Evolutionary conservation across 2,888 invertebrate genomes (phyloP), one percentile per base, ranked within the genome.

Genomic region (Drosophila colorata): DNA sequence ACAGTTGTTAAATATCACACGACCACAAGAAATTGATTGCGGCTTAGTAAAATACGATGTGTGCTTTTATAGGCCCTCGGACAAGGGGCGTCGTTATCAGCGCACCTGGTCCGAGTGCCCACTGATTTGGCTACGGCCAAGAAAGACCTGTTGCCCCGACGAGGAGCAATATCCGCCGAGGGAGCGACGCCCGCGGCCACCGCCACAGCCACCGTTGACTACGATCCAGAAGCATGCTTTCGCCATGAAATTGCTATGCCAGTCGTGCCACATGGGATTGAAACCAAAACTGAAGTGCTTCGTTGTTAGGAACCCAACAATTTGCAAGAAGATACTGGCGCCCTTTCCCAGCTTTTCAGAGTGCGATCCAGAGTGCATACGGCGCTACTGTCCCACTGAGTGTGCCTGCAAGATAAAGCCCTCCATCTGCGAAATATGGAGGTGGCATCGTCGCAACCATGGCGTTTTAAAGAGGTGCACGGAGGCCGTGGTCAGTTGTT

Each of bases 331-430:
- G 33, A 2, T 2, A 28, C 4, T 0, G 1, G 35, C 81, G 0
- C 81, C 81, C 0, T 44, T 35, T 8, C 81, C 81, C 11, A 70
- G 81, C 9, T 87, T 77, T 7, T 87, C 81, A 7, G 87, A 87
- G 38, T 68, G 66, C 11, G 28, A 63, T 16, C 46, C 53, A 6
- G 2, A 33, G 1, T 18, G 20, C 2, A 23, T 64, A 9, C 37
- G 18, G 0, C 8, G 18, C 0, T 48, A 25, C 2, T 80, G 78
- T n/a, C 28, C 47, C n/a, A 56, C 56, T 0, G 87, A 82, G 40
- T 87, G 85, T 28, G 13, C 44, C 13, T 82, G 88, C 25, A 23
- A 4, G 1, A 0, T 35, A 0, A 1, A 4, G 5, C 69, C 68
- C 1, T 57, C 11, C 5, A 11, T 56, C 1, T 81, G 88, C 56